phyloP scores from a whole-genome alignment of 2,888 invertebrate genomes.

The Sthenelais limicola region DNA sequence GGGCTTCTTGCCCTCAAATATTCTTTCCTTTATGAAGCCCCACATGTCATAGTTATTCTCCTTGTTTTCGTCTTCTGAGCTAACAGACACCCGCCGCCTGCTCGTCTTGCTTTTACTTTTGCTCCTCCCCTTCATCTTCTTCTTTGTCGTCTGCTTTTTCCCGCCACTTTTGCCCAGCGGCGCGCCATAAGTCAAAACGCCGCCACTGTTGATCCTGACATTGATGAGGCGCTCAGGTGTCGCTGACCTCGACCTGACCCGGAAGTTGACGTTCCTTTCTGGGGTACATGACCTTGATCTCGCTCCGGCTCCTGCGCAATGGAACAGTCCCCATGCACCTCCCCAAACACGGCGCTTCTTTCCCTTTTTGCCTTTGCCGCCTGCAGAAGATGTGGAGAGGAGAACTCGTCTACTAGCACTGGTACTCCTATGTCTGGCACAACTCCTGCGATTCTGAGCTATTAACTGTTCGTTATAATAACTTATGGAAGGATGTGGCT shows the following conservation, averaged over 20 bases:
- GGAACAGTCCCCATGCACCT: conserved; percentile 22
- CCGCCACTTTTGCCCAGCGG: neutral
- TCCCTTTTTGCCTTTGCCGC: neutral
- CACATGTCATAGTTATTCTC: conserved; percentile 39
- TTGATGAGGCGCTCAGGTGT: conserved; percentile 15
- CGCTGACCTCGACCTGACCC: conserved; percentile 10
- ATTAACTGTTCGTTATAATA: too few relatives aligned
- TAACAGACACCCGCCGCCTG: neutral
- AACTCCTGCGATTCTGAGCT: too few relatives aligned
- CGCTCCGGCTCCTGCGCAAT: conserved; percentile 33
- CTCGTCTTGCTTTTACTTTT: neutral
- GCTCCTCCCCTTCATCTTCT: neutral
- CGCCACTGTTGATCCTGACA: conserved; percentile 13
- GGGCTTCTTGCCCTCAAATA: conserved; percentile 7
- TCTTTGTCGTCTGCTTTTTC: neutral
- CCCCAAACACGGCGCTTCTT: conserved; percentile 24
- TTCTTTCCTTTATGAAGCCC: conserved; percentile 20
- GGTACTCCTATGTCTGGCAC: conserved; percentile 8
- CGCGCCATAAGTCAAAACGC: neutral
- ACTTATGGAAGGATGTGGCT: too few relatives aligned
- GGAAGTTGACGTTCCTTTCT: conserved; percentile 24
- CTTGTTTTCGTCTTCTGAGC: conserved; percentile 12
- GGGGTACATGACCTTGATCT: conserved; percentile 32
- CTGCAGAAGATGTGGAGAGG: neutral
- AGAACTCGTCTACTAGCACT: conserved; percentile 6